A percentile compares a stretch with the other conserved stretches of the same genome.
phyloP scores from a whole-genome alignment of 2,113 vertebrate species.

The Empidonax traillii region DNA sequence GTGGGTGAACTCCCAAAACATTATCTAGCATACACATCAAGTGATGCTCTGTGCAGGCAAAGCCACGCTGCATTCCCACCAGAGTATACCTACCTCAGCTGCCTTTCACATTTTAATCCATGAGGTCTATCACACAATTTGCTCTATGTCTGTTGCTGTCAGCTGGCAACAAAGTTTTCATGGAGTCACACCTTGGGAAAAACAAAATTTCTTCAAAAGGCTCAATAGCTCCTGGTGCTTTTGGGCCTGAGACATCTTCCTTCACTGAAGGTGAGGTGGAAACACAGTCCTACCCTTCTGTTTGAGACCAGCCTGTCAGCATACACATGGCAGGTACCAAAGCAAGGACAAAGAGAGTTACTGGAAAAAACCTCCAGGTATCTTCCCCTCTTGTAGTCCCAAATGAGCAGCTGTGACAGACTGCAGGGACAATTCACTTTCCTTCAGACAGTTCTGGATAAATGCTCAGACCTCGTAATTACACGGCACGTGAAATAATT shows the following conservation, averaged over 20 bases:
- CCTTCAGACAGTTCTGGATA: background rate
- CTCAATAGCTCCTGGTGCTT: background rate
- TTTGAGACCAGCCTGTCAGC: background rate
- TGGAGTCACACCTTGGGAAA: rapidly evolving
- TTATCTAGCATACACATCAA: background rate
- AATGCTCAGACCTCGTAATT: background rate
- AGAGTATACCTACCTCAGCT: background rate
- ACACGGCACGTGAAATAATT: background rate
- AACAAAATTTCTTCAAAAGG: background rate
- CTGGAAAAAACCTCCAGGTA: background rate
- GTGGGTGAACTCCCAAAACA: background rate
- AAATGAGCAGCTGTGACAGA: background rate
- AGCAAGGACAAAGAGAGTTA: background rate
- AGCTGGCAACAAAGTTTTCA: background rate
- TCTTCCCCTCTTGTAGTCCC: background rate
- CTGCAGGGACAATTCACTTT: background rate
- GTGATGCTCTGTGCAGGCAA: background rate
- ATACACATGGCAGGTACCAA: background rate
- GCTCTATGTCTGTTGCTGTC: background rate
- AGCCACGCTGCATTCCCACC: background rate
- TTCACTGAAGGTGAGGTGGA: background rate
- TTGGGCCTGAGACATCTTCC: background rate
- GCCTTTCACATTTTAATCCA: background rate
- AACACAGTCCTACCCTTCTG: background rate
- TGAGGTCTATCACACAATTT: background rate